These are phyloP conservation scores for Himalopsyche anomala DNA, from an alignment of 2,888 invertebrate genomes.

Conservation along the genomic window DNA sequence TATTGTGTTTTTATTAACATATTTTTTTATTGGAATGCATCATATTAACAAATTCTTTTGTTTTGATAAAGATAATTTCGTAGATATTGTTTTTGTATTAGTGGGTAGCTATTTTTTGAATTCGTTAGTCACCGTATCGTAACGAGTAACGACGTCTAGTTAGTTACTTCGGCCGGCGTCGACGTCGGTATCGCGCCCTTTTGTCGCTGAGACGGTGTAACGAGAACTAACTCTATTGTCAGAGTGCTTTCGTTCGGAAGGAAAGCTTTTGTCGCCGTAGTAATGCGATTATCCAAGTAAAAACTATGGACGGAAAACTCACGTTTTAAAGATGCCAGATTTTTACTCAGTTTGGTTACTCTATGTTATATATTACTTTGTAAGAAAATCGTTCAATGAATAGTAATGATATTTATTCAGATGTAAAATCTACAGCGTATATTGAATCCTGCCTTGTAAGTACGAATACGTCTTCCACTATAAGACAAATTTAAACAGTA, in stretches of 20 bases:
- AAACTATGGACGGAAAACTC: conserved; percentile 57
- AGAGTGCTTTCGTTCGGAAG: conserved; percentile 60
- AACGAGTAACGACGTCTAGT: neutral
- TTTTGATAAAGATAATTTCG: neutral
- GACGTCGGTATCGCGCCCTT: conserved; percentile 7
- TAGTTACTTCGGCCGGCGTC: neutral
- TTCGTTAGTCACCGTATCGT: neutral
- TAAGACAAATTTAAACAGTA: no score
- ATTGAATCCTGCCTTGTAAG: no score
- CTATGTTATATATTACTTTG: no score
- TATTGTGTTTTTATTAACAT: no score
- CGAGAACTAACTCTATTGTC: conserved; percentile 57
- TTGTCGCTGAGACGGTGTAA: conserved; percentile 46
- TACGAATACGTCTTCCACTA: no score
- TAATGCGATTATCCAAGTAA: conserved; percentile 64
- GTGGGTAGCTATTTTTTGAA: neutral
- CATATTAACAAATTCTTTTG: neutral
- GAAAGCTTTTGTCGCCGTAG: conserved; percentile 61
- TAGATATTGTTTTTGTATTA: neutral
- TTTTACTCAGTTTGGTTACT: neutral
- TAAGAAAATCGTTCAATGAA: no score
- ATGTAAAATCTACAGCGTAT: no score
- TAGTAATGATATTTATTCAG: no score
- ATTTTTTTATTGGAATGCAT: no score
- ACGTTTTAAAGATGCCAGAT: conserved; percentile 52